Percentiles rank a stretch among this genome's conserved stretches.
These are phyloP conservation scores for Porites australiensis DNA, from an alignment of 64 coral and sea anemone species.

Conservation along the genomic window DNA sequence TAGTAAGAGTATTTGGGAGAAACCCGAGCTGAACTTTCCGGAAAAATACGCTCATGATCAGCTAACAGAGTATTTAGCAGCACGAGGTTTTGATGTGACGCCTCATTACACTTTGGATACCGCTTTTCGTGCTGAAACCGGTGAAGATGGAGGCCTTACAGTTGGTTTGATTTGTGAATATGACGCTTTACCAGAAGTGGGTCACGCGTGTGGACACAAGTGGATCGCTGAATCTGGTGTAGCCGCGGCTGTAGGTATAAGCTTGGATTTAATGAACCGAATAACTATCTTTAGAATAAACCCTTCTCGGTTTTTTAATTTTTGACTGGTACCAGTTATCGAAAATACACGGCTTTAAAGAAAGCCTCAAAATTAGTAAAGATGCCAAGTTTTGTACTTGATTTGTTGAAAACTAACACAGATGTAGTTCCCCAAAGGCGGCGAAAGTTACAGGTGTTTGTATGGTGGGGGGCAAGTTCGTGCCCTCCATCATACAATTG, in stretches of 20 bases:
- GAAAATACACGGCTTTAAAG: too few species aligned
- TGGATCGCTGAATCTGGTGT: slow-evolving; percentile 81
- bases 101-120: slow-evolving; percentile 63
- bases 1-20: slow-evolving; percentile 66
- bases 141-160: slow-evolving; percentile 60
- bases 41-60: slow-evolving; percentile 45
- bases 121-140: slow-evolving; percentile 50
- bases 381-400: too few species aligned
- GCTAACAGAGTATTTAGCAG: slow-evolving; percentile 46
- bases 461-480: too few species aligned
- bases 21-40: slow-evolving; percentile 54
- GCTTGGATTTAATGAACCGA: not conserved
- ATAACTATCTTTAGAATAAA: too few species aligned
- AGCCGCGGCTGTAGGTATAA: slow-evolving; percentile 80
- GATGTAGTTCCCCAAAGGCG: too few species aligned
- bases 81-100: slow-evolving; percentile 49
- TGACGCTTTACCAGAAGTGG: too few species aligned
- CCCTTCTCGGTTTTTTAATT: too few species aligned
- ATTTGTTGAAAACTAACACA: too few species aligned
- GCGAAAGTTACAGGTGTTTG: too few species aligned
- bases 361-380: too few species aligned
- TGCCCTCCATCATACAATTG: too few species aligned
- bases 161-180: slow-evolving; percentile 76
- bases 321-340: too few species aligned
- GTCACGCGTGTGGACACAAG: slow-evolving; percentile 91